These are phyloP conservation scores for Hiodon tergisus DNA, from an alignment of 2,113 vertebrate species.

Conservation along the genomic window DNA sequence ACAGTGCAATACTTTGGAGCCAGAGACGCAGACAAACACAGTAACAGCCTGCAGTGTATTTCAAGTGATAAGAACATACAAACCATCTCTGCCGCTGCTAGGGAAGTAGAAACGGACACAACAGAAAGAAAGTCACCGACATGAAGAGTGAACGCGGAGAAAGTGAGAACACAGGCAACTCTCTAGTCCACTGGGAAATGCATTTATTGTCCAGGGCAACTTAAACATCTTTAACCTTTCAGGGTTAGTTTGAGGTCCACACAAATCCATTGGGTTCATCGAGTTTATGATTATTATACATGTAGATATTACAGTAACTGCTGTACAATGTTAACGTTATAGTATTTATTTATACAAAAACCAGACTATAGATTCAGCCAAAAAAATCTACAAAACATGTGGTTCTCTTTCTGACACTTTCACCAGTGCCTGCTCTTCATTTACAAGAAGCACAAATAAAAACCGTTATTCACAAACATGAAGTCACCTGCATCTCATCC, in stretches of 20 bases:
- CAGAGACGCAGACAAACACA: not conserved
- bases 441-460: not conserved
- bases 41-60: not conserved
- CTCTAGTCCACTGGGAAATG: too few species aligned
- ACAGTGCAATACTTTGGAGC: too few species aligned
- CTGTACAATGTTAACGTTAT: too few species aligned
- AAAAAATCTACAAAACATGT: not conserved
- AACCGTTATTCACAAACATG: slow-evolving; percentile 30
- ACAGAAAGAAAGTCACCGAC: slow-evolving; percentile 40
- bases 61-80: slow-evolving; percentile 64
- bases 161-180: not conserved
- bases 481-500: slow-evolving; percentile 97
- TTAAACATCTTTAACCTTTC: too few species aligned
- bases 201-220: too few species aligned
- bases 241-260: not conserved
- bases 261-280: not conserved
- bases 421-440: not conserved
- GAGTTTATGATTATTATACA: too few species aligned
- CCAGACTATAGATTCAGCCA: too few species aligned
- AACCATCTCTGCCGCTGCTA: slow-evolving; percentile 96
- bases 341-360: too few species aligned
- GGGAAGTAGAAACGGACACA: slow-evolving; percentile 54
- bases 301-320: too few species aligned
- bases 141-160: not conserved
- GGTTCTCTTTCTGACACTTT: not conserved